These are phyloP conservation scores for Pasiphila rectangulata DNA, from an alignment of 2,888 invertebrate species.

Conservation along the genomic window DNA sequence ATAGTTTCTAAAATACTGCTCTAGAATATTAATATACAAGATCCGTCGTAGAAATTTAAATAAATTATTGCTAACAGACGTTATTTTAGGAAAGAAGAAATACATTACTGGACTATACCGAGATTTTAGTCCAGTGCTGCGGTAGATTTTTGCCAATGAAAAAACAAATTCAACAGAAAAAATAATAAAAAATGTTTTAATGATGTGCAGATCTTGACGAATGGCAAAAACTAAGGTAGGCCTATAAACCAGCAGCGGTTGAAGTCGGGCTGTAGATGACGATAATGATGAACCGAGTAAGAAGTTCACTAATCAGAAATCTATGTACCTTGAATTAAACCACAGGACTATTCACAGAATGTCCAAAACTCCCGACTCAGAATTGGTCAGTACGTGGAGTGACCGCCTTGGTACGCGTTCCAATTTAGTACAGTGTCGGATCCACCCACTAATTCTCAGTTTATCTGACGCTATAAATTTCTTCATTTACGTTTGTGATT, in stretches of 20 bases:
- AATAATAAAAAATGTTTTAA: no score
- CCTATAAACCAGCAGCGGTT: no score
- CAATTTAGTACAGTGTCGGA: slow-evolving; percentile 28
- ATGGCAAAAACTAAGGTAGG: no score
- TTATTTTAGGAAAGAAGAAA: no score
- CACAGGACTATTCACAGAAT: neutral
- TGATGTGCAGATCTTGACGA: no score
- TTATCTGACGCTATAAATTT: slow-evolving; percentile 47
- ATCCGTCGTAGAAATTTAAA: slow-evolving; percentile 4
- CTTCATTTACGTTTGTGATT: slow-evolving; percentile 42
- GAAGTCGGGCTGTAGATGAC: no score
- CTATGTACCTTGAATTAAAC: neutral
- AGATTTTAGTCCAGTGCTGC: no score
- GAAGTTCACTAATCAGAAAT: neutral
- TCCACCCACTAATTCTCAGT: slow-evolving; percentile 40
- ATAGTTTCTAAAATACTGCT: slow-evolving; percentile 16
- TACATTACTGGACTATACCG: no score
- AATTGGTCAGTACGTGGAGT: slow-evolving; percentile 20
- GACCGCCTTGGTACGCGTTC: slow-evolving; percentile 22
- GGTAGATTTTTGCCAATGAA: no score
- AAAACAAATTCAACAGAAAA: no score
- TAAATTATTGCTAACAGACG: neutral
- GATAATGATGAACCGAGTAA: no score
- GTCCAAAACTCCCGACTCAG: slow-evolving; percentile 4
- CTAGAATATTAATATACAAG: slow-evolving; percentile 6